Percentiles rank a stretch among this genome's conserved stretches.
phyloP scores from a whole-genome alignment of 2,113 vertebrate species.

The Pseudorhombus dupliciocellatus region DNA sequence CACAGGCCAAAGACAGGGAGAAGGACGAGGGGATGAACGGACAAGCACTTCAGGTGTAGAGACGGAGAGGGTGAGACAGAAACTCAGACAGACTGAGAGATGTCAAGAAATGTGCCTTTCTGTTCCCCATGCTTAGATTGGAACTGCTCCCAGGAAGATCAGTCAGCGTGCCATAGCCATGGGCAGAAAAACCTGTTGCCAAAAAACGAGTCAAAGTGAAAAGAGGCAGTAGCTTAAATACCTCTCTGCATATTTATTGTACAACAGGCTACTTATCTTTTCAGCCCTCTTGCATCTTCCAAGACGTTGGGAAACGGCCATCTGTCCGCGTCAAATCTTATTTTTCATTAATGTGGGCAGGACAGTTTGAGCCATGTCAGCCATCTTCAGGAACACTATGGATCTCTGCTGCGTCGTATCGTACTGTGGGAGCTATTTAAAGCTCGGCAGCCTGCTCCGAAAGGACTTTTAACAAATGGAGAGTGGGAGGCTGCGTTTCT shows the following conservation, averaged over 20 bases:
- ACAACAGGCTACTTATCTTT: slow-evolving; percentile 33
- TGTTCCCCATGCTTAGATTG: slow-evolving; percentile 70
- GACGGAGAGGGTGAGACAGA: slow-evolving; percentile 35
- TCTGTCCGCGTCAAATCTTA: slow-evolving; percentile 39
- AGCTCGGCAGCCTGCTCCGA: slow-evolving; percentile 30
- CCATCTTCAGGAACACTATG: slow-evolving; percentile 53
- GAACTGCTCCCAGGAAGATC: slow-evolving; percentile 57
- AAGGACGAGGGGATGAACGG: slow-evolving; percentile 79
- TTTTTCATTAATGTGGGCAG: slow-evolving; percentile 42
- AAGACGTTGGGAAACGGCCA: slow-evolving; percentile 9
- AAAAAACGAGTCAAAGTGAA: slow-evolving; percentile 64
- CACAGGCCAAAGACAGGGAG: slow-evolving; percentile 87
- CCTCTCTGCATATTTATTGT: slow-evolving; percentile 58
- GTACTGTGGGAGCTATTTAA: slow-evolving; percentile 51
- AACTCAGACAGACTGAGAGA: slow-evolving; percentile 38
- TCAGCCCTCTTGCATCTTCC: slow-evolving; percentile 15
- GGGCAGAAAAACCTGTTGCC: slow-evolving; percentile 71
- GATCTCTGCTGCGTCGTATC: slow-evolving; percentile 49
- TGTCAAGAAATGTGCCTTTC: slow-evolving; percentile 82
- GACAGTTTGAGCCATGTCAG: slow-evolving; percentile 41
- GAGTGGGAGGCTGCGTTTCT: slow-evolving; percentile 24
- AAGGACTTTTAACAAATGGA: slow-evolving; percentile 51
- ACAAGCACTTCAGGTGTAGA: slow-evolving; percentile 75
- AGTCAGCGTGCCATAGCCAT: slow-evolving; percentile 71
- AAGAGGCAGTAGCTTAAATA: slow-evolving; percentile 61